A percentile compares a stretch with the other conserved stretches of the same genome.
phyloP scores from a whole-genome alignment of 2,797 vertebrate species.

The Halcyon badia region DNA sequence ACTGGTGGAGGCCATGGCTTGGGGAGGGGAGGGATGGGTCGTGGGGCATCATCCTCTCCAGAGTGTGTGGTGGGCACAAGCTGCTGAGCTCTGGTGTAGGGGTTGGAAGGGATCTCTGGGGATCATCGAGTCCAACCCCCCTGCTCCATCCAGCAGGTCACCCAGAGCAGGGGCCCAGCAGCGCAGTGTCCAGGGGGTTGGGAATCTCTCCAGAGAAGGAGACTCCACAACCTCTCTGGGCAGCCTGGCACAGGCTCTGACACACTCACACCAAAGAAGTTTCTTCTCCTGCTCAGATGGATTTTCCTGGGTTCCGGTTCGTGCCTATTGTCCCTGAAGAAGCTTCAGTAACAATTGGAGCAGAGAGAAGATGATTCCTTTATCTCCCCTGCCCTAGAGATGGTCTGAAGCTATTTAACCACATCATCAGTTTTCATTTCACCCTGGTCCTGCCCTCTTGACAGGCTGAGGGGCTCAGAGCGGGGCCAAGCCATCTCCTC shows the following conservation, averaged over 20 bases:
- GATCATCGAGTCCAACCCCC: background rate
- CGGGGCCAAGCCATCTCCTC: background rate
- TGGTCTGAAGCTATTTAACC: background rate
- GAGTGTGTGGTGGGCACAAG: background rate
- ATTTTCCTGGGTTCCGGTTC: background rate
- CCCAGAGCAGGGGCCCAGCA: background rate
- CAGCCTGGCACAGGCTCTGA: background rate
- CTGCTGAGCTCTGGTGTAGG: background rate
- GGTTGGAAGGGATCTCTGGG: background rate
- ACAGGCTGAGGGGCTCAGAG: background rate
- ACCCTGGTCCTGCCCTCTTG: background rate
- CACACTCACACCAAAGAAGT: background rate
- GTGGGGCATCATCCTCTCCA: background rate
- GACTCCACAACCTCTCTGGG: background rate
- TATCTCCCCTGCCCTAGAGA: background rate
- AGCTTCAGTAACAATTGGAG: background rate
- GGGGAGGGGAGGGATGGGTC: background rate
- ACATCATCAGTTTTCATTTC: fast-evolving
- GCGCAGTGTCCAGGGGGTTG: background rate
- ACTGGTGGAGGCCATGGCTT: constrained; percentile 25
- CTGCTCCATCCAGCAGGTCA: background rate
- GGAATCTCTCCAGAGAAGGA: background rate
- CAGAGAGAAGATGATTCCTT: background rate
- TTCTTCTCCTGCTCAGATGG: background rate
- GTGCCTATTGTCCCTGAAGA: background rate